Base-by-base conservation (phyloP, 2,888 invertebrate species). In the Agrilus mali region DNA sequence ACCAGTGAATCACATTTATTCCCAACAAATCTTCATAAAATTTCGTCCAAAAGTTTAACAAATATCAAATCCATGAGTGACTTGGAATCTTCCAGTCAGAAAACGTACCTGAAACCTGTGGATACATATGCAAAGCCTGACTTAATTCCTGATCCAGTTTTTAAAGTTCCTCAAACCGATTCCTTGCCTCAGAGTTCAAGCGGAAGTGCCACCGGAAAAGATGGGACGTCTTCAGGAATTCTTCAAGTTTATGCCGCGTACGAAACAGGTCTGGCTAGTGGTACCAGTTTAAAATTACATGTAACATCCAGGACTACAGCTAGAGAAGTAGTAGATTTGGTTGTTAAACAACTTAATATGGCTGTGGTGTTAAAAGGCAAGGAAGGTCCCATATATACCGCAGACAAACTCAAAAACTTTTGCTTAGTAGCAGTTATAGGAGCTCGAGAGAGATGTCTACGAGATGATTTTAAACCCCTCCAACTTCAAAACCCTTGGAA, bases 371-470 rank as follows among this genome's bases (percentile, higher is more conserved):
- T 89, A 15, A 92, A 89, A 65, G 84, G 87, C 37, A 86, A 85
- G 62, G 77, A 83, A 35, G 88, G 87, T 0, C 93, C 93, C 0
- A 82, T 90, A 35, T 89, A 89, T 60, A 80, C 82, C 0, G 77
- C 83, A 2, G 89, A 88, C 42, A 82, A 86, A 63, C 69, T 92
- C 46, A 78, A 79, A 47, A 89, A 90, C 61, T 95, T 94, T 66
- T 95, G 94, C 63, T 74, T 96, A 37, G 95, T 95, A 3, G 92
- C 94, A 0, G 94, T 96, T 22, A 92, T 96, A 45, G 96, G 96
- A 0, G 92, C 93, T 0, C 70, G 95, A 31, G 96, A 97, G 60
- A 75, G 96, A 45, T 93, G 96, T 58, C 73, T 97, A 6, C 71
- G 94, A 4, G 94, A 96, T 59, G 95, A 96, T 63, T 96, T 94